Conservation (phyloP, 2,888 invertebrate species). For the Scaptomyza cyrtandrae region DNA sequence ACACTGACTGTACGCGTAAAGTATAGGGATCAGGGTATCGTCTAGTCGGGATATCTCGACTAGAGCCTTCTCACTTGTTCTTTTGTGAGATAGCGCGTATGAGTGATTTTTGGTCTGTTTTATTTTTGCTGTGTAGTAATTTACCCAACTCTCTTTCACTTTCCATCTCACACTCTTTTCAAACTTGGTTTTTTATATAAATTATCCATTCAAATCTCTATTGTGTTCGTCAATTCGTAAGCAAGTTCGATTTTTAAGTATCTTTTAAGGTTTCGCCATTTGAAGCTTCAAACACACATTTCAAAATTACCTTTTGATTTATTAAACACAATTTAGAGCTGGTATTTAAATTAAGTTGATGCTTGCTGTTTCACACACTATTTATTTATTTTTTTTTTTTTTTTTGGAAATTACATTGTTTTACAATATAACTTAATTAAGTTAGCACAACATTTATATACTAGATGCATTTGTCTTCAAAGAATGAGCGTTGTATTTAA, state of each 20-base stretch:
- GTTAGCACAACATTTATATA: neutral
- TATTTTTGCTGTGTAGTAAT: too few species aligned
- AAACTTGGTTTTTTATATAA: too few species aligned
- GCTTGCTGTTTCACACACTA: neutral
- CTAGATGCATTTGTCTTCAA: slow-evolving; percentile 1
- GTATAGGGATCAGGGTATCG: too few species aligned
- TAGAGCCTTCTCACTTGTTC: too few species aligned
- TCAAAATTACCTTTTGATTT: neutral
- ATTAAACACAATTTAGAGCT: neutral
- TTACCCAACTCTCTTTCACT: slow-evolving; percentile 17
- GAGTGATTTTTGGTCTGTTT: slow-evolving; percentile 38
- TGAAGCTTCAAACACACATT: too few species aligned
- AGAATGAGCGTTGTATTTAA: slow-evolving; percentile 27
- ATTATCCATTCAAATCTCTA: too few species aligned
- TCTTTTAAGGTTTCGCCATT: too few species aligned
- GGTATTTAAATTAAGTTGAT: neutral
- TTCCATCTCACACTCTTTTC: slow-evolving; percentile 12
- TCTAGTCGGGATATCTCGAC: too few species aligned
- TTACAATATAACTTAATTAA: slow-evolving; percentile 13
- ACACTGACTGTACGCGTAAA: too few species aligned
- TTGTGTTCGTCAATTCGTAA: too few species aligned
- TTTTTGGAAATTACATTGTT: neutral
- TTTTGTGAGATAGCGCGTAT: slow-evolving; percentile 50
- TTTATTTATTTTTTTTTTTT: too few species aligned
- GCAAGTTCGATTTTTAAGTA: too few species aligned